Percentiles rank a stretch among this genome's conserved stretches.
Conservation (phyloP, 2,797 vertebrate genomes). For the Clarias fuscus region DNA sequence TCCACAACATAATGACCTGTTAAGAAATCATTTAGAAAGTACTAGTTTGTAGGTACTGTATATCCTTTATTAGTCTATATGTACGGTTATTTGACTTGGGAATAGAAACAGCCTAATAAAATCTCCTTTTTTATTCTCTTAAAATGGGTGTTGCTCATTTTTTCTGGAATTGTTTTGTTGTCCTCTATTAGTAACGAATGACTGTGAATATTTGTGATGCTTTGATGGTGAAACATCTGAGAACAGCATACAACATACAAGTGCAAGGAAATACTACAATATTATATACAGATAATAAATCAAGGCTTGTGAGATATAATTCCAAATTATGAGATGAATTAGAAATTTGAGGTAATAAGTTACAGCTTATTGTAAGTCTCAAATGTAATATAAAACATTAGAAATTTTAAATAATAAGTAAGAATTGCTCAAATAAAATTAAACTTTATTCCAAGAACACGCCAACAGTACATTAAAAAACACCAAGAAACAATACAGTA, state of each 20-base stretch:
- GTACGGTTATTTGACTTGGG: too few relatives aligned
- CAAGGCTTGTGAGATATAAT: background rate
- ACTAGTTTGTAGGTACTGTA: background rate
- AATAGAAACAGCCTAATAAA: too few relatives aligned
- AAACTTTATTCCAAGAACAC: too few relatives aligned
- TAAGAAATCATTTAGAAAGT: background rate
- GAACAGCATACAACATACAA: background rate
- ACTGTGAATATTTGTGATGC: background rate
- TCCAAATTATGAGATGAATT: background rate
- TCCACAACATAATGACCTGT: background rate
- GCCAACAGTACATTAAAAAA: too few relatives aligned
- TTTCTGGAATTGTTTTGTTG: background rate
- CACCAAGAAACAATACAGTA: too few relatives aligned
- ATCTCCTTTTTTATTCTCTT: too few relatives aligned
- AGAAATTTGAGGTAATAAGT: background rate
- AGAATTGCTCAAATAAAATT: too few relatives aligned
- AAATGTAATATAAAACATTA: too few relatives aligned
- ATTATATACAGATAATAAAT: background rate
- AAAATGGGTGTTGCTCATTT: background rate
- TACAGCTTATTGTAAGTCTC: too few relatives aligned
- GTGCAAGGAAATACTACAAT: background rate
- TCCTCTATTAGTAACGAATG: background rate
- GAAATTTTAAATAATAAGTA: too few relatives aligned
- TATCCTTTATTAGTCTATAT: too few relatives aligned
- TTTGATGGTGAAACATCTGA: background rate